Percentiles rank a stretch among this genome's conserved stretches.
phyloP scores from a whole-genome alignment of 1,140 invertebrate species.

The Mycetomoellerius zeteki region DNA sequence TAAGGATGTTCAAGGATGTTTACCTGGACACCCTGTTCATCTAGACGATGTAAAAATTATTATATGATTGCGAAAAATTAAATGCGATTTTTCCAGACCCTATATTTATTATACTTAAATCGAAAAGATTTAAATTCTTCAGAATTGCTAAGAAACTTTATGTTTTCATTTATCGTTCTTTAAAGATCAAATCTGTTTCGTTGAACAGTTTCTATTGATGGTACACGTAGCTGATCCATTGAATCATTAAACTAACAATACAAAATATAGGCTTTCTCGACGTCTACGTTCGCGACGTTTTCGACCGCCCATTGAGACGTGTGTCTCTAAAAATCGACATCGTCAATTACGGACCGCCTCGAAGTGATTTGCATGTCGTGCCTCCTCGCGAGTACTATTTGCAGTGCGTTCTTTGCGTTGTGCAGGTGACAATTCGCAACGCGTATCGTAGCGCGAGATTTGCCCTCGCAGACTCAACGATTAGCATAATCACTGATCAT shows the following conservation, averaged over 20 bases:
- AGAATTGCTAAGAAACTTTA: neutral
- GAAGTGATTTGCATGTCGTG: slow-evolving; percentile 70
- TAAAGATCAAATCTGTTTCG: slow-evolving; percentile 34
- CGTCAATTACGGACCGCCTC: slow-evolving; percentile 60
- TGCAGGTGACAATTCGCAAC: slow-evolving; percentile 74
- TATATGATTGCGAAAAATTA: neutral
- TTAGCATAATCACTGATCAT: slow-evolving; percentile 77
- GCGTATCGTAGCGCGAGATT: slow-evolving; percentile 68
- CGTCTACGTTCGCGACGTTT: slow-evolving; percentile 42
- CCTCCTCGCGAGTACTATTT: slow-evolving; percentile 64
- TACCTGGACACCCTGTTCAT: no score
- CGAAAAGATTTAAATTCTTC: neutral
- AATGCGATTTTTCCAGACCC: neutral
- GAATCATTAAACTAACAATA: slow-evolving; percentile 74
- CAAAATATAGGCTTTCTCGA: slow-evolving; percentile 50
- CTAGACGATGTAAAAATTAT: no score
- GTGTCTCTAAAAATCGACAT: slow-evolving; percentile 55
- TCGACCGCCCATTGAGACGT: slow-evolving; percentile 59
- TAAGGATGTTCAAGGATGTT: no score
- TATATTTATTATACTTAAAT: neutral
- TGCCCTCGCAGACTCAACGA: slow-evolving; percentile 46
- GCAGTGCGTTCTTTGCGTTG: slow-evolving; percentile 57
- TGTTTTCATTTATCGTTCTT: neutral
- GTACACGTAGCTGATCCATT: neutral
- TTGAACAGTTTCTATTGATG: slow-evolving; percentile 19